Percentiles rank a stretch among this genome's conserved stretches.
These are phyloP conservation scores for Yponomeuta malinellus DNA, from an alignment of 2,888 invertebrate genomes.

Conservation along the genomic window DNA sequence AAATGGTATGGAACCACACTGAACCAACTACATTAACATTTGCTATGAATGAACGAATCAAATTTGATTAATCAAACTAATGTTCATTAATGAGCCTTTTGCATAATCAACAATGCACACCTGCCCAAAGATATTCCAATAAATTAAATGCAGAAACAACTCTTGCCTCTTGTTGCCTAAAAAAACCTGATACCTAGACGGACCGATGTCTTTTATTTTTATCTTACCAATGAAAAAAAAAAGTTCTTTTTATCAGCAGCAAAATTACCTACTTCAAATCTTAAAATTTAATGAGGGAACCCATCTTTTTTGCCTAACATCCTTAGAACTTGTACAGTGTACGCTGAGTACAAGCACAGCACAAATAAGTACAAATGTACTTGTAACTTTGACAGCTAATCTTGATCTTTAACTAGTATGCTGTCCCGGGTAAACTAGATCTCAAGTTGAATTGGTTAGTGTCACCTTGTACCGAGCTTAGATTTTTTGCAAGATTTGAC, in stretches of 20 bases:
- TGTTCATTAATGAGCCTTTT: neutral
- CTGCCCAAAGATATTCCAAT: neutral
- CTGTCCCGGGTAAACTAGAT: neutral
- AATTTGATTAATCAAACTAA: neutral
- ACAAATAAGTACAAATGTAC: neutral
- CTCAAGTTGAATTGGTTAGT: neutral
- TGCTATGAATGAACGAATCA: neutral
- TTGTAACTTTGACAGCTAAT: neutral
- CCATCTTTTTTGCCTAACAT: neutral
- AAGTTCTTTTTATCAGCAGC: too few species aligned
- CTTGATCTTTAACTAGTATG: neutral
- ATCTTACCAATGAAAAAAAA: neutral
- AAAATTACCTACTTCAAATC: neutral
- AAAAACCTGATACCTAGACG: neutral
- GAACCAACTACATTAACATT: neutral
- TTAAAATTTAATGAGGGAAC: neutral
- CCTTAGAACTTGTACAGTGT: neutral
- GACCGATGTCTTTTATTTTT: neutral
- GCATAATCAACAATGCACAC: neutral
- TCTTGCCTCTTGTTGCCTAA: neutral
- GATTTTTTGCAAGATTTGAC: neutral
- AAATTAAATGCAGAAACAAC: neutral
- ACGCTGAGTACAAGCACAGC: too few species aligned
- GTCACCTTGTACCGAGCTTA: neutral
- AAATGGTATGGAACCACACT: neutral